Base-by-base conservation (phyloP, 1,140 invertebrate genomes). In the Hestina assimilis region DNA sequence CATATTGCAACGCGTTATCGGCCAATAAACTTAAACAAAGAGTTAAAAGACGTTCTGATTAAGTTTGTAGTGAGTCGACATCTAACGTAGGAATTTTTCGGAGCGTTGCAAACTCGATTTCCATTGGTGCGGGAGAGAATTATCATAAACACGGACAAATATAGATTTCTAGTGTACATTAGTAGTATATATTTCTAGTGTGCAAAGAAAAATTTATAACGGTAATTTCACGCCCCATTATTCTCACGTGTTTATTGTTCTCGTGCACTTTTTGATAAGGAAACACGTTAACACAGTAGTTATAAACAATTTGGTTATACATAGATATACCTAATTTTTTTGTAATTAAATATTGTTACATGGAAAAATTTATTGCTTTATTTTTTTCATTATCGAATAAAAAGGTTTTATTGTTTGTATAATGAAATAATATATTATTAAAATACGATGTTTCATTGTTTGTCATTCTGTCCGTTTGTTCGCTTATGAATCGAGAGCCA, bases 1-100 rank as follows among this genome's bases (percentile, higher is more conserved):
- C n/a, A n/a, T n/a, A n/a, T n/a, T 9, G 26, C 28, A 1, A 7
- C n/a, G 6, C 28, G 47, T 52, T 59, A 59, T 59, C 47, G 48
- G 41, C 11, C 48, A 59, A 52, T 38, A 46, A 45, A 45, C 56
- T 46, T 35, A 3, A 12, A 17, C 14, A 31, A 23, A 46, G 41
- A 46, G 47, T 47, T 47, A 7, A 42, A 24, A 43, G n/a, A 8
- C 8, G 19, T 33, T 20, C 7, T 6, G 11, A 26, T 1, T 7
- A 4, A 15, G 11, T 4, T 15, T 7, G 7, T 33, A 14, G 31
- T 4, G 5, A 31, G 12, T 31, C 9, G 29, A 31, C 3, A 33
- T 7, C 3, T 6, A 33, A 14, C 14, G 11, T 14, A 14, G 12
- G 6, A 33, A n/a, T 15, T 33, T 33, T 33, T 33, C 14, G 29